phyloP scores from a whole-genome alignment of 2,113 vertebrate genomes.

The Eclectus roratus region DNA sequence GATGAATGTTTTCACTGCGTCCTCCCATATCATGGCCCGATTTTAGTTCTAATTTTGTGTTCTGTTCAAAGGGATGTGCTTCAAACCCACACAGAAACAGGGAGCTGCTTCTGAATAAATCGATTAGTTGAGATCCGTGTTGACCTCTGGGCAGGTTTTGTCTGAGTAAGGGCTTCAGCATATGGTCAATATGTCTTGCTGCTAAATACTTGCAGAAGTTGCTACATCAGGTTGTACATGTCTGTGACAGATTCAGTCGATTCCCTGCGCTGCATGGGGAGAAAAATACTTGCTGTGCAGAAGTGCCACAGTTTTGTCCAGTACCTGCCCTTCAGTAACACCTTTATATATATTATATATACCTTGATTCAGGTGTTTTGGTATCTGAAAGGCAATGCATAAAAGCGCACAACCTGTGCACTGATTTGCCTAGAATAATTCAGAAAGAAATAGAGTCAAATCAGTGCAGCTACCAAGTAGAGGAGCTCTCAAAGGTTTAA shows the following conservation, averaged over 20 bases:
- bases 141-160: conserved; percentile 8
- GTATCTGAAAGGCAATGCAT: background rate
- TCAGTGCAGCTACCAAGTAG: accelerated
- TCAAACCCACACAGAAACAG: background rate
- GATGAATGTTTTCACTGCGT: background rate
- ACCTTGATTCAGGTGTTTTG: background rate
- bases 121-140: background rate
- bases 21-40: background rate
- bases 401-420: background rate
- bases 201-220: conserved; percentile 23
- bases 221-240: background rate
- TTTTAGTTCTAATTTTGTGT: background rate
- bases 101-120: background rate
- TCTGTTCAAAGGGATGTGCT: background rate
- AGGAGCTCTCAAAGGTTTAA: background rate
- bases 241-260: background rate
- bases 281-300: background rate
- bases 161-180: conserved; percentile 16
- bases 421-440: background rate
- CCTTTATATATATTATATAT: background rate
- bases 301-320: background rate
- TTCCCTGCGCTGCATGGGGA: background rate
- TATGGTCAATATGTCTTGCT: background rate
- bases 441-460: background rate
- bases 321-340: background rate